These are phyloP conservation scores for Pandemis heparana DNA, from an alignment of 2,888 invertebrate genomes.

Conservation along the genomic window DNA sequence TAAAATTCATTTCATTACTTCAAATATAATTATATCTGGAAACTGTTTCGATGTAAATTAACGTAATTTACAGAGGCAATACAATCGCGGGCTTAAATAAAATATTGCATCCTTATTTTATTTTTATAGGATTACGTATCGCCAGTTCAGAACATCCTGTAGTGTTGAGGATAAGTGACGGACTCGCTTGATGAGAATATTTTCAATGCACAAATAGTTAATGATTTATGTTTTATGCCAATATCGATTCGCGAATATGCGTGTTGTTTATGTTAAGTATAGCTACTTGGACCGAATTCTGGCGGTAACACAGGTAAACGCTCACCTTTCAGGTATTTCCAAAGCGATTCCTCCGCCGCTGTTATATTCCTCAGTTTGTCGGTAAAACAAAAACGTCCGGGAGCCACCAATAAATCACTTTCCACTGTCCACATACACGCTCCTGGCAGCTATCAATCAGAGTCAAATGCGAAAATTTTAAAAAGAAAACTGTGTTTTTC, in stretches of 20 bases:
- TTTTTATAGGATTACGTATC: slow-evolving; percentile 20
- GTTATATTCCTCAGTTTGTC: slow-evolving; percentile 81
- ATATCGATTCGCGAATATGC: not conserved
- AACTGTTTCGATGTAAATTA: slow-evolving; percentile 6
- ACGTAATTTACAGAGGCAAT: slow-evolving; percentile 21
- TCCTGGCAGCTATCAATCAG: slow-evolving; percentile 52
- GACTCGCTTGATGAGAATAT: not conserved
- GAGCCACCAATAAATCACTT: slow-evolving; percentile 69
- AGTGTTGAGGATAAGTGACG: not conserved
- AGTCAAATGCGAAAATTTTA: slow-evolving; percentile 49
- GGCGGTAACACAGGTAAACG: slow-evolving; percentile 47
- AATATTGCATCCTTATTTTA: slow-evolving; percentile 22
- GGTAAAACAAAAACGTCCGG: slow-evolving; percentile 66
- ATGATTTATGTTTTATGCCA: not conserved
- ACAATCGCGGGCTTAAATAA: slow-evolving; percentile 9
- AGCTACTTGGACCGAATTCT: slow-evolving; percentile 70
- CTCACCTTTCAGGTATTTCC: slow-evolving; percentile 82
- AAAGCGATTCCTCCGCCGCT: slow-evolving; percentile 73
- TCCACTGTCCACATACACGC: slow-evolving; percentile 69
- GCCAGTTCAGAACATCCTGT: slow-evolving; percentile 4
- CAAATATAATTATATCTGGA: not conserved
- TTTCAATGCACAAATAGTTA: not conserved
- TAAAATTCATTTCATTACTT: not conserved
- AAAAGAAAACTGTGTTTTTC: slow-evolving; percentile 19
- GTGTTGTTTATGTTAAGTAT: slow-evolving; percentile 1